Conservation (phyloP, 2,888 invertebrate species). For the Lomographa bimaculata region DNA sequence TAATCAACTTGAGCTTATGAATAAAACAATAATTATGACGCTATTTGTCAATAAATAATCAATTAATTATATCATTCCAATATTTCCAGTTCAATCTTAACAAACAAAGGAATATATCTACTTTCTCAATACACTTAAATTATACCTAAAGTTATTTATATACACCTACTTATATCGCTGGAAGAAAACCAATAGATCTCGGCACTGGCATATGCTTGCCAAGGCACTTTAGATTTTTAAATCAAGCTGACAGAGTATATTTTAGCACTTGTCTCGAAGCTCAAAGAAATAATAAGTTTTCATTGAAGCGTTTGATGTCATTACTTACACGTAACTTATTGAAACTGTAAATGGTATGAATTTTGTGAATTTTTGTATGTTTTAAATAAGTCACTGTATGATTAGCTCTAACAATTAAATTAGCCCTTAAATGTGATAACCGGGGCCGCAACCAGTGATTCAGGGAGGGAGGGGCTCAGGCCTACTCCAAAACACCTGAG, state of each 20-base stretch:
- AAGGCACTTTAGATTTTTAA: neutral
- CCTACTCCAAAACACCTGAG: no score
- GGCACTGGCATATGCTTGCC: neutral
- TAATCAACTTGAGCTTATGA: conserved; percentile 2
- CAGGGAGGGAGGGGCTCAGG: no score
- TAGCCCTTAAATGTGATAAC: no score
- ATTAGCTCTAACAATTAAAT: no score
- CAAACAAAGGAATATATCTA: conserved; percentile 5
- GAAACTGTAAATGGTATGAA: no score
- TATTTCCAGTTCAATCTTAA: neutral
- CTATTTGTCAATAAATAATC: conserved; percentile 2
- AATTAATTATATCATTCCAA: conserved; percentile 1
- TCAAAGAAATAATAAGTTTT: neutral
- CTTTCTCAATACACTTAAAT: neutral
- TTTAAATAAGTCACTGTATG: no score
- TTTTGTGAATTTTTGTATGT: no score
- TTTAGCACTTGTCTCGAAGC: no score
- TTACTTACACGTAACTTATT: no score
- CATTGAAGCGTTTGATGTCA: conserved; percentile 7
- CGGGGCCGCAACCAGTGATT: no score
- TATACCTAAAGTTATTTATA: conserved; percentile 4
- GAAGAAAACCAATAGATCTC: conserved; percentile 4
- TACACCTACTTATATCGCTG: neutral
- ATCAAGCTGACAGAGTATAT: neutral
- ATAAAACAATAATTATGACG: conserved; percentile 1